Evolutionary conservation across 2,113 vertebrate genomes (phyloP).

Genomic region (Cottus gobio): DNA sequence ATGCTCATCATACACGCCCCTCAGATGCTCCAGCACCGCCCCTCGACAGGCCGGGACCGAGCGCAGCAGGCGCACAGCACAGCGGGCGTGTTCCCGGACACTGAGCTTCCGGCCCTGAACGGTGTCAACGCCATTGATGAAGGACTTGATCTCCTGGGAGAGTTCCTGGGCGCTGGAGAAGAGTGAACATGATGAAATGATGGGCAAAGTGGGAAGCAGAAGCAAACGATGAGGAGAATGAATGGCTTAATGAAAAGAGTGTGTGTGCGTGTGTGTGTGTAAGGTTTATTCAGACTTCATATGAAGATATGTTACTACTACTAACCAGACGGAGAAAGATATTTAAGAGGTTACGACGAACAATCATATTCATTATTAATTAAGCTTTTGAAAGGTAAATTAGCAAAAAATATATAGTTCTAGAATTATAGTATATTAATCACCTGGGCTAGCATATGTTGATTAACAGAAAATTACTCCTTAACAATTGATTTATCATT

Average conservation of each 20-base stretch:
- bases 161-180: constrained; percentile 88
- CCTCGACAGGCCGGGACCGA: constrained; percentile 90
- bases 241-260: background rate
- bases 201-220: background rate
- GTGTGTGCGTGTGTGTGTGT: background rate
- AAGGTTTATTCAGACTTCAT: background rate
- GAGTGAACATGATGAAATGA: background rate
- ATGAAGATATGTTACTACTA: background rate
- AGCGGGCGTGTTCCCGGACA: constrained; percentile 89
- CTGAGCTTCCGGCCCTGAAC: constrained; percentile 90
- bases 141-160: constrained; percentile 92
- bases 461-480: background rate
- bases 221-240: background rate
- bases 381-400: background rate
- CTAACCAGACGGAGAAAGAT: background rate
- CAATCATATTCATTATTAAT: background rate
- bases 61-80: constrained; percentile 90
- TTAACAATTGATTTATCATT: background rate
- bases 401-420: background rate
- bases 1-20: constrained; percentile 91
- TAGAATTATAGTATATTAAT: background rate
- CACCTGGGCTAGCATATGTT: background rate
- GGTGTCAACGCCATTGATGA: constrained; percentile 89
- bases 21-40: constrained; percentile 91
- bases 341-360: too few relatives aligned